Conservation (phyloP, 2,888 invertebrate genomes). For the Flexamia atlantica region DNA sequence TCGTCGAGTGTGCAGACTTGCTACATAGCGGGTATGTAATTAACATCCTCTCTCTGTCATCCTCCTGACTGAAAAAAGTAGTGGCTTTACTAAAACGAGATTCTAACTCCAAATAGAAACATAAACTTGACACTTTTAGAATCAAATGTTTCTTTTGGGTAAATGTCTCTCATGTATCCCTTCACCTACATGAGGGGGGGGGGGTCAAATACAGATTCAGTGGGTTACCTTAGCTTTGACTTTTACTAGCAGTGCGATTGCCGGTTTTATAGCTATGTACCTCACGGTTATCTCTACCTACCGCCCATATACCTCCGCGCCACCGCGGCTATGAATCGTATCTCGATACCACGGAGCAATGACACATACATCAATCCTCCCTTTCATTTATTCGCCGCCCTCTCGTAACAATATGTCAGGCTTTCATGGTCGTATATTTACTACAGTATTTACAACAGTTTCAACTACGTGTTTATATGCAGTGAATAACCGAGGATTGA, state of each 20-base stretch:
- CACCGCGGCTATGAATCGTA: not conserved
- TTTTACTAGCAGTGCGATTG: conserved; percentile 13
- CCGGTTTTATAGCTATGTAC: conserved; percentile 10
- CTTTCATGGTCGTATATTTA: not conserved
- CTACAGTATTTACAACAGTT: not conserved
- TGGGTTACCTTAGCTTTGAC: not conserved
- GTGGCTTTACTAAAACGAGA: too few species aligned
- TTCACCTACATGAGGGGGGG: too few species aligned
- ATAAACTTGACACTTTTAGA: too few species aligned
- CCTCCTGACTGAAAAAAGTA: too few species aligned
- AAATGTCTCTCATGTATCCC: too few species aligned
- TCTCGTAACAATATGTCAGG: not conserved
- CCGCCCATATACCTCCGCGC: not conserved
- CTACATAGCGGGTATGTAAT: too few species aligned
- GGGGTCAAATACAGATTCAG: too few species aligned
- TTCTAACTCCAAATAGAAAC: too few species aligned
- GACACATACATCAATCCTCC: not conserved
- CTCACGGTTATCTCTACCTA: not conserved
- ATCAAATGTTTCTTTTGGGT: too few species aligned
- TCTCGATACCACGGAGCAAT: not conserved
- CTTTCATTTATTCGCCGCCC: not conserved
- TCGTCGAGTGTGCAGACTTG: too few species aligned
- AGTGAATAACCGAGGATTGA: not conserved
- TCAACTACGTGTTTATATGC: conserved; percentile 2
- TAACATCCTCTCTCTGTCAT: too few species aligned